Evolutionary conservation across 2,888 invertebrate species (phyloP), one percentile per base, ranked within the genome.

Genomic region (Trilocha varians): DNA sequence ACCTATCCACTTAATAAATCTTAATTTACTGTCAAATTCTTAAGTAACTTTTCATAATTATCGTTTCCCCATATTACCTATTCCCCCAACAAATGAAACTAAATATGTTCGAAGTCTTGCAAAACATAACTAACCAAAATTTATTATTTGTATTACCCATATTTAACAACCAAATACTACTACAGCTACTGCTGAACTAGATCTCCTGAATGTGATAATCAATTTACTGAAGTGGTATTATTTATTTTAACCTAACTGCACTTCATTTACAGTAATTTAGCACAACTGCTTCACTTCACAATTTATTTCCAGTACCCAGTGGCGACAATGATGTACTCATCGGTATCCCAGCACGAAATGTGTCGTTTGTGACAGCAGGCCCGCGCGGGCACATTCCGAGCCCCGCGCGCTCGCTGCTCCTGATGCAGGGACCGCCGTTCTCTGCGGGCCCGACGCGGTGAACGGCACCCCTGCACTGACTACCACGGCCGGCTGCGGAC

Each of bases 361-460:
- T 90, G 89, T 67, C 87, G 89, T n/a, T 88, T 90, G 88, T 90
- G 89, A 90, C 89, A 88, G 53, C 88, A 88, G 59, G 85, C 86
- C 39, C 78, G 87, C 49, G 77, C 79, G 54, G 79, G 84, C 14
- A 68, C 72, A 3, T 71, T 78, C 50, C 72, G 78, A 13, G 66
- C 70, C 16, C 67, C 73, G 35, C 72, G 83, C 42, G 55, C 71
- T 2, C 66, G 82, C 0, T 83, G 80, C 47, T 80, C 84, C 58
- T 80, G 84, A 83, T 82, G 83, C 53, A 69, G 76, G 45, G 72
- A 65, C 39, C 79, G 82, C 64, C 78, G 78, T 61, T 69, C 76
- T 55, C 53, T 63, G 52, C 65, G 69, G 55, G 51, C 61, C 33
- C 62, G 74, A 55, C 69, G 73, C 62, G 63, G 68, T 66, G 70